These are phyloP conservation scores for Cydia amplana DNA, from an alignment of 1,140 invertebrate genomes.

Conservation along the genomic window DNA sequence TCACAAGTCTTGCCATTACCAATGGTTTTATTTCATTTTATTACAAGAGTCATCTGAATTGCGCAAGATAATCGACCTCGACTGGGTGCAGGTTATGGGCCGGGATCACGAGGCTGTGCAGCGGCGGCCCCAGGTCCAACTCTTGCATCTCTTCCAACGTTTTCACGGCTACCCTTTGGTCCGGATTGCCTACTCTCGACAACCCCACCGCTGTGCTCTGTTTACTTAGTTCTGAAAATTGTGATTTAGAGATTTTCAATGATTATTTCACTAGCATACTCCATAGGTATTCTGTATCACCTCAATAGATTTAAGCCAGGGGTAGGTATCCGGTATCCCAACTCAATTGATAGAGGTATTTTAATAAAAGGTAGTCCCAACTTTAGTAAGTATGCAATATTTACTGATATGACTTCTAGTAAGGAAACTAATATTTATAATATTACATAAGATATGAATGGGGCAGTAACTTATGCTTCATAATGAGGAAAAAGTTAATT, in stretches of 20 bases:
- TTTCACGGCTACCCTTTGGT: slow-evolving; percentile 89
- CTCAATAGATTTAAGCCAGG: not conserved
- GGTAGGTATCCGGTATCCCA: not conserved
- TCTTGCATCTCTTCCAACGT: slow-evolving; percentile 87
- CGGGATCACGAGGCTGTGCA: slow-evolving; percentile 96
- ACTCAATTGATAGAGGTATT: slow-evolving; percentile 11
- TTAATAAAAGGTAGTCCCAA: not conserved
- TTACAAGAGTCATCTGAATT: slow-evolving; percentile 76
- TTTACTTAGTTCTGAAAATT: slow-evolving; percentile 77
- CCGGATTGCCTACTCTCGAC: slow-evolving; percentile 92
- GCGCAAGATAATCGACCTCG: slow-evolving; percentile 91
- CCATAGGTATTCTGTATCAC: not conserved
- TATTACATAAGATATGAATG: not conserved
- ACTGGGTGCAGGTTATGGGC: slow-evolving; percentile 92
- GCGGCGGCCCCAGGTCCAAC: slow-evolving; percentile 91
- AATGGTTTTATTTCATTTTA: slow-evolving; percentile 37
- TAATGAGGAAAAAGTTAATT: not conserved
- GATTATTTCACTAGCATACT: not conserved
- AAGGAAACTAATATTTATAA: not conserved
- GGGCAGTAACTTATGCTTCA: not conserved
- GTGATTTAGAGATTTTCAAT: not conserved
- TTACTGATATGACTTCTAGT: not conserved
- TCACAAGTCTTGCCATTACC: slow-evolving; percentile 28
- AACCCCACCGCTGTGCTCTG: slow-evolving; percentile 89
- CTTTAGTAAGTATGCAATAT: slow-evolving; percentile 1